Percentiles rank a stretch among this genome's conserved stretches.
Conservation (phyloP, 2,113 vertebrate genomes). For the Hucho hucho region DNA sequence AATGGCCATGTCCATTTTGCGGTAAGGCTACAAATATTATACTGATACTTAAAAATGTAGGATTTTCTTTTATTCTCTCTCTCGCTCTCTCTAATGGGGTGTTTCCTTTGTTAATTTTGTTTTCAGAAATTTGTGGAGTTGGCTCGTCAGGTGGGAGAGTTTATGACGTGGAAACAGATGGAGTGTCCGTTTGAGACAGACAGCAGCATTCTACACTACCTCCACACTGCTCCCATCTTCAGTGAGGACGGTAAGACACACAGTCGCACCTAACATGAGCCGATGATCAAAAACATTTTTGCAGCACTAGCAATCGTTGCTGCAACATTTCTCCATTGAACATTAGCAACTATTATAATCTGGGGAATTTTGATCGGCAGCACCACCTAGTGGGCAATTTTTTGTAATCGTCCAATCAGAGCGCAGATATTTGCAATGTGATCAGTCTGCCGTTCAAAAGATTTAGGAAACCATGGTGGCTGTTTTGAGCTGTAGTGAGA, state of each 20-base stretch:
- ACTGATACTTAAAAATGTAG: background rate
- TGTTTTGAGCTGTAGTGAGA: too few species aligned
- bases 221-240: slow-evolving; percentile 93
- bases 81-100: background rate
- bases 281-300: too few species aligned
- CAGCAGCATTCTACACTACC: slow-evolving; percentile 91
- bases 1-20: slow-evolving; percentile 97
- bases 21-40: slow-evolving; percentile 62
- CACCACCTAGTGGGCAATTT: too few species aligned
- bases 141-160: slow-evolving; percentile 93
- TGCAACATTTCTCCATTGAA: too few species aligned
- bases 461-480: too few species aligned
- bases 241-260: slow-evolving; percentile 87
- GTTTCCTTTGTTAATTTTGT: background rate
- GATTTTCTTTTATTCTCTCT: background rate
- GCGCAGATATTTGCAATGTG: too few species aligned
- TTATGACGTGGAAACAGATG: slow-evolving; percentile 91
- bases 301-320: too few species aligned
- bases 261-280: too few species aligned
- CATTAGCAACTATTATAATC: too few species aligned
- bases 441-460: too few species aligned
- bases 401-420: too few species aligned
- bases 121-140: slow-evolving; percentile 94
- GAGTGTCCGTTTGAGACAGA: slow-evolving; percentile 94
- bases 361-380: too few species aligned